Percentiles rank a stretch among this genome's conserved stretches.
Evolutionary conservation across 2,113 vertebrate genomes (phyloP).

Genomic region (Pachycephala philippinensis): DNA sequence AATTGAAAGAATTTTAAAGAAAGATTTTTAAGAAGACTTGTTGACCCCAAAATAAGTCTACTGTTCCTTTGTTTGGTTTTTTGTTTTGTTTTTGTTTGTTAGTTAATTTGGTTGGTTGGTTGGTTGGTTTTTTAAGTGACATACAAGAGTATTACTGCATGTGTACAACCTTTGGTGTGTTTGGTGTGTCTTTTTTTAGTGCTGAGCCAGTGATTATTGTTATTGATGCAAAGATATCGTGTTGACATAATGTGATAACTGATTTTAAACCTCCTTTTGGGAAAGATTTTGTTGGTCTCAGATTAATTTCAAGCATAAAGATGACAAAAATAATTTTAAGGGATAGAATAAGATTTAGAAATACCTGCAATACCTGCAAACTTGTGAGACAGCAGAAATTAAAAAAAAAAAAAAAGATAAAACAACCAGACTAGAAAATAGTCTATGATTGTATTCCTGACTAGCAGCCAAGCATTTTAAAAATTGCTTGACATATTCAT

Average conservation of each 20-base stretch:
- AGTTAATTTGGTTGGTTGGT: no score
- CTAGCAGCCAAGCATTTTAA: not conserved
- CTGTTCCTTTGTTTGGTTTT: not conserved
- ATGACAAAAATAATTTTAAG: not conserved
- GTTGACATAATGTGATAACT: not conserved
- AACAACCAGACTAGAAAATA: not conserved
- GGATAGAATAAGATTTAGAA: not conserved
- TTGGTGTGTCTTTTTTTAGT: not conserved
- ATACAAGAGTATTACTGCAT: not conserved
- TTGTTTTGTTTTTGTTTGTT: not conserved
- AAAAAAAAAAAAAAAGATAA: not conserved
- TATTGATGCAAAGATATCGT: not conserved
- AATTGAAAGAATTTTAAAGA: no score
- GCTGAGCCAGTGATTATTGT: not conserved
- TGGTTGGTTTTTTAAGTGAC: not conserved
- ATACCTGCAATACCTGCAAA: not conserved
- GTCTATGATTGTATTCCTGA: not conserved
- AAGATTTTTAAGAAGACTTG: accelerated
- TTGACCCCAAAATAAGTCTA: not conserved
- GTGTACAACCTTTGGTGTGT: not conserved
- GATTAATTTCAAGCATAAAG: not conserved
- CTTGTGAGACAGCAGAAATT: not conserved
- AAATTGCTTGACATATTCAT: not conserved
- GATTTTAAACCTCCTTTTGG: not conserved
- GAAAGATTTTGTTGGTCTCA: not conserved